Percentiles rank a stretch among this genome's conserved stretches.
These are phyloP conservation scores for Hemicrepidius hirtus DNA, from an alignment of 2,888 invertebrate genomes.

Conservation along the genomic window DNA sequence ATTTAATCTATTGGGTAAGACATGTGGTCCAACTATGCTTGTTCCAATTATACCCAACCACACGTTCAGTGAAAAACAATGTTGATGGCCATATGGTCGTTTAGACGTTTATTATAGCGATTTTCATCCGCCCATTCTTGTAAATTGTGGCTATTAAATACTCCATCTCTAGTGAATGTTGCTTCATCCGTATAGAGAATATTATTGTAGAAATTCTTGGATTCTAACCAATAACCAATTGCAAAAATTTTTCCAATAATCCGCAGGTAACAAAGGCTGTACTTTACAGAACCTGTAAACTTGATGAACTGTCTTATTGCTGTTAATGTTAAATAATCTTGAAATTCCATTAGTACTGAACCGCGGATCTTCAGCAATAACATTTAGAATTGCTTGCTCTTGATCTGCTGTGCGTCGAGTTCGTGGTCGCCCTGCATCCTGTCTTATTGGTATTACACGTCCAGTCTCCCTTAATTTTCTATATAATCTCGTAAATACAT, in stretches of 20 bases:
- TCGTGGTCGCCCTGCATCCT: no score
- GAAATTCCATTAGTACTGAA: neutral
- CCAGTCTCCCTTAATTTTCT: no score
- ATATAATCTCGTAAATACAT: no score
- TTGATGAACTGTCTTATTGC: constrained; percentile 4
- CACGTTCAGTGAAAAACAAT: constrained; percentile 6
- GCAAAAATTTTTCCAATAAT: constrained; percentile 1
- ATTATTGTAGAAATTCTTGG: constrained; percentile 13
- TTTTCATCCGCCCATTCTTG: constrained; percentile 23
- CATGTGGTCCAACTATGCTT: neutral
- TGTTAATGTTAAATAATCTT: constrained; percentile 9
- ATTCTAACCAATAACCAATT: constrained; percentile 15
- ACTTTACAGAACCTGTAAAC: neutral
- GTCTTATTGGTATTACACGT: no score
- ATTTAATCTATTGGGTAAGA: constrained; percentile 1
- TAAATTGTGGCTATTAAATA: constrained; percentile 26
- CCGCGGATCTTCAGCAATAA: neutral
- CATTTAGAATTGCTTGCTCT: no score
- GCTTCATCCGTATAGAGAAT: constrained; percentile 9
- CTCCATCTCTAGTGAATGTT: constrained; percentile 8
- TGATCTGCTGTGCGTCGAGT: no score
- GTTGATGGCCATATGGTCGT: constrained; percentile 17
- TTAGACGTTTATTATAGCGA: constrained; percentile 9
- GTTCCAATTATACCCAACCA: constrained; percentile 1
- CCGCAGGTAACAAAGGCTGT: constrained; percentile 1